Evolutionary conservation across 2,888 invertebrate genomes (phyloP).

Genomic region (Synanthedon andrenaeformis): DNA sequence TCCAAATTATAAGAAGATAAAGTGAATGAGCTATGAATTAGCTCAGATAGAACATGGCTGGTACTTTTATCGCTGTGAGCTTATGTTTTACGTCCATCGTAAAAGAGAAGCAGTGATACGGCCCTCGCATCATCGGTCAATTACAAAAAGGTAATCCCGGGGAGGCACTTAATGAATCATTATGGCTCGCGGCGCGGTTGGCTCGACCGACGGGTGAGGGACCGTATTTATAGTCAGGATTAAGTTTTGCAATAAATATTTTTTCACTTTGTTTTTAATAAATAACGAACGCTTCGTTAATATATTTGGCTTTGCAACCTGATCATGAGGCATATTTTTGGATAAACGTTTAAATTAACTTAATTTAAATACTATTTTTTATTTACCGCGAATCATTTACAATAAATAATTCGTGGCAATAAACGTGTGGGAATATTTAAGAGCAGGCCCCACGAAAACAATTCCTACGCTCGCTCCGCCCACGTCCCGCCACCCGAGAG

Average conservation of each 20-base stretch:
- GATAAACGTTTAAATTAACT: too few relatives aligned
- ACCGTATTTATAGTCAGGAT: conserved; percentile 44
- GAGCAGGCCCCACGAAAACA: too few relatives aligned
- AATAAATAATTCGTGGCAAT: too few relatives aligned
- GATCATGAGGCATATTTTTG: too few relatives aligned
- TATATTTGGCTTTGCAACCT: not conserved
- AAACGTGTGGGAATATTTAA: too few relatives aligned
- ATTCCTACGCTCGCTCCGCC: too few relatives aligned
- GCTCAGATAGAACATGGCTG: too few relatives aligned
- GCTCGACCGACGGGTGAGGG: conserved; percentile 40
- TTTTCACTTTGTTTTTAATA: conserved; percentile 5
- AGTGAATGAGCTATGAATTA: too few relatives aligned
- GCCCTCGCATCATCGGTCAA: conserved; percentile 66
- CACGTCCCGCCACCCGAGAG: too few relatives aligned
- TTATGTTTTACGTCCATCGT: conserved; percentile 21
- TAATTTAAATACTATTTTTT: too few relatives aligned
- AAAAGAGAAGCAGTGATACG: conserved; percentile 59
- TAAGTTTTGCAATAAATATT: conserved; percentile 31
- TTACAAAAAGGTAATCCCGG: conserved; percentile 69
- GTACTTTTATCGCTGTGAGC: conserved; percentile 3
- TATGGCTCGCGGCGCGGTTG: conserved; percentile 45
- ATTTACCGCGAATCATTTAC: too few relatives aligned
- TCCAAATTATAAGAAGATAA: too few relatives aligned
- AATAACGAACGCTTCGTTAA: not conserved
- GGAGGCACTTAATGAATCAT: conserved; percentile 70